Conservation (phyloP, 92 coral and sea anemone species). For the Zoanthus sansibaricus region DNA sequence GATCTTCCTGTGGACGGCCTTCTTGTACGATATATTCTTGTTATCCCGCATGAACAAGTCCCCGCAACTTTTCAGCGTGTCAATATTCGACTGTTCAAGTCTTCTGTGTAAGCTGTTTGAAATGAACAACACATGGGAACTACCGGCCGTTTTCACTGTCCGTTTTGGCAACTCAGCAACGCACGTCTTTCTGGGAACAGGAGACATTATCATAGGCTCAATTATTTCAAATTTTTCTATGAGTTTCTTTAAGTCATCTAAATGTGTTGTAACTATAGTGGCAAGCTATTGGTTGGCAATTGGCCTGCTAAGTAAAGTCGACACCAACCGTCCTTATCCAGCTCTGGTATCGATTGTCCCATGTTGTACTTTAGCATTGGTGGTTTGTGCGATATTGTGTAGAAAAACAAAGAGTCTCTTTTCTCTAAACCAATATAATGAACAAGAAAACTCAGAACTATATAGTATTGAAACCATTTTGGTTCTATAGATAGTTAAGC, state of each 20-base stretch:
- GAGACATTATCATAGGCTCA: slow-evolving; percentile 93
- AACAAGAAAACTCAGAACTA: slow-evolving; percentile 21
- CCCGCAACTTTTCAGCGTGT: slow-evolving; percentile 88
- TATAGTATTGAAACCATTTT: slow-evolving; percentile 61
- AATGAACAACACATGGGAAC: slow-evolving; percentile 94
- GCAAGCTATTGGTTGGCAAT: slow-evolving; percentile 88
- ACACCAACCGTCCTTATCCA: slow-evolving; percentile 87
- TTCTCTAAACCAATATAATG: slow-evolving; percentile 61
- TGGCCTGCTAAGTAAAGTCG: slow-evolving; percentile 85
- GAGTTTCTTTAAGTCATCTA: slow-evolving; percentile 90
- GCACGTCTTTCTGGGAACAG: slow-evolving; percentile 95
- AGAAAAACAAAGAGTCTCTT: slow-evolving; percentile 88
- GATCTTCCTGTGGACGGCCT: slow-evolving; percentile 97
- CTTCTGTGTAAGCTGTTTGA: slow-evolving; percentile 89
- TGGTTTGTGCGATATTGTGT: slow-evolving; percentile 83
- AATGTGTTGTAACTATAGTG: slow-evolving; percentile 83
- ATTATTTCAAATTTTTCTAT: slow-evolving; percentile 90
- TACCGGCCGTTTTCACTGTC: slow-evolving; percentile 93
- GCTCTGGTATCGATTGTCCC: slow-evolving; percentile 95
- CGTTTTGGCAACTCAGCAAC: slow-evolving; percentile 87
- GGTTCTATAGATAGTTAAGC: slow-evolving; percentile 48
- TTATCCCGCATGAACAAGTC: slow-evolving; percentile 79
- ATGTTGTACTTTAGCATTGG: slow-evolving; percentile 79
- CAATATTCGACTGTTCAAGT: slow-evolving; percentile 77
- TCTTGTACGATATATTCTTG: slow-evolving; percentile 89